Conservation (phyloP, 2,113 vertebrate genomes). For the Ia io region DNA sequence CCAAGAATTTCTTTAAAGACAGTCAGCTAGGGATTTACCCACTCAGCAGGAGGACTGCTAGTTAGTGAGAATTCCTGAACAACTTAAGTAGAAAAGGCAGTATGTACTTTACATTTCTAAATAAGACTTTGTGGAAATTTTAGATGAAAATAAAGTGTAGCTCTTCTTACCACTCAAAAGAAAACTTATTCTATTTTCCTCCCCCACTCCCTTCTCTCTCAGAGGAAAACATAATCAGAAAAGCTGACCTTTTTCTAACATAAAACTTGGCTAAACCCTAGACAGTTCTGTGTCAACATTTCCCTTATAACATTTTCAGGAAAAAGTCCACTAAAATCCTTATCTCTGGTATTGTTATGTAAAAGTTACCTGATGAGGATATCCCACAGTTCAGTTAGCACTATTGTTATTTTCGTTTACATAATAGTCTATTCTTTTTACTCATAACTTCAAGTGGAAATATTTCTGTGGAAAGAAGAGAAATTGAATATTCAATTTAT, state of each 20-base stretch:
- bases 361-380: neutral
- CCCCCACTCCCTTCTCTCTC: rapidly evolving
- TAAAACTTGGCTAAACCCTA: neutral
- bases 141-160: neutral
- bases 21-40: neutral
- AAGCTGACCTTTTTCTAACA: neutral
- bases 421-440: neutral
- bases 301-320: neutral
- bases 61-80: neutral
- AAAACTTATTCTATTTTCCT: neutral
- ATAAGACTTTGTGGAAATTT: neutral
- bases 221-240: neutral
- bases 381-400: neutral
- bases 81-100: neutral
- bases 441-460: neutral
- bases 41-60: neutral
- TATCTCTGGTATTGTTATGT: neutral
- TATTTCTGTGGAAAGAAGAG: neutral
- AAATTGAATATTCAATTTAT: neutral
- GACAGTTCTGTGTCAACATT: neutral
- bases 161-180: neutral
- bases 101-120: constrained; percentile 27
- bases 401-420: neutral
- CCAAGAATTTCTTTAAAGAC: constrained; percentile 2
- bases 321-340: neutral